Percentiles rank a stretch among this genome's conserved stretches.
phyloP scores from a whole-genome alignment of 2,888 invertebrate genomes.

The Cryptus viduatorius region DNA sequence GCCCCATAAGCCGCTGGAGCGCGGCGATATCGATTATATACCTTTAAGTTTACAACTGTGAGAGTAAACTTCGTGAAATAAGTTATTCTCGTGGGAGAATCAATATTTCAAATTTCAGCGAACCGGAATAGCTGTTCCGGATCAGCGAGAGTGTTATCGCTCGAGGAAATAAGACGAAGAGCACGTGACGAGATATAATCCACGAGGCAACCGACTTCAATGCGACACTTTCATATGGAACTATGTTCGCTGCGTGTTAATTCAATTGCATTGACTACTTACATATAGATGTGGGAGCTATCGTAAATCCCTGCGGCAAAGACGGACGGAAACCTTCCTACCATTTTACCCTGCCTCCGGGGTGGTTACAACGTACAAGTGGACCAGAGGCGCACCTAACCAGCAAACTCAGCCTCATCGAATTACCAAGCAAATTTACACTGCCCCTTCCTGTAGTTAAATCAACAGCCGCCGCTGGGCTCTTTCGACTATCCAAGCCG shows the following conservation, averaged over 20 bases:
- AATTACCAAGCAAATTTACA: constrained; percentile 11
- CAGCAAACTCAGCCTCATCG: neutral
- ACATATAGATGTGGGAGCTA: neutral
- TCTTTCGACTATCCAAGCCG: neutral
- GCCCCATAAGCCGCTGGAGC: too few species aligned
- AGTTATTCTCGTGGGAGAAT: neutral
- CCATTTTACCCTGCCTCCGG: neutral
- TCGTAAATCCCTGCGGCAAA: constrained; percentile 4
- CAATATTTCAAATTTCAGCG: neutral
- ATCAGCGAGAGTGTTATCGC: neutral
- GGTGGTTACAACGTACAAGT: neutral
- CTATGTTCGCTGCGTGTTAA: neutral
- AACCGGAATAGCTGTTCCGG: neutral
- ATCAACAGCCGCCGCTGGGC: neutral
- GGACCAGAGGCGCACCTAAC: neutral
- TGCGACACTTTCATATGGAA: neutral
- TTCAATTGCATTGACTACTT: neutral
- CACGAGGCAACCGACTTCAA: neutral
- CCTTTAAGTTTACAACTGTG: too few species aligned
- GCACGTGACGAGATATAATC: neutral
- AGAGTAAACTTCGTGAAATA: neutral
- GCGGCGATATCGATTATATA: too few species aligned
- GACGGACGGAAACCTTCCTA: neutral
- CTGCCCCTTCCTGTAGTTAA: constrained; percentile 7
- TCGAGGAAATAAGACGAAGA: neutral